Evolutionary conservation across 2,797 vertebrate species (phyloP), one percentile per base, ranked within the genome.

Genomic region (Anolis apletophallus): DNA sequence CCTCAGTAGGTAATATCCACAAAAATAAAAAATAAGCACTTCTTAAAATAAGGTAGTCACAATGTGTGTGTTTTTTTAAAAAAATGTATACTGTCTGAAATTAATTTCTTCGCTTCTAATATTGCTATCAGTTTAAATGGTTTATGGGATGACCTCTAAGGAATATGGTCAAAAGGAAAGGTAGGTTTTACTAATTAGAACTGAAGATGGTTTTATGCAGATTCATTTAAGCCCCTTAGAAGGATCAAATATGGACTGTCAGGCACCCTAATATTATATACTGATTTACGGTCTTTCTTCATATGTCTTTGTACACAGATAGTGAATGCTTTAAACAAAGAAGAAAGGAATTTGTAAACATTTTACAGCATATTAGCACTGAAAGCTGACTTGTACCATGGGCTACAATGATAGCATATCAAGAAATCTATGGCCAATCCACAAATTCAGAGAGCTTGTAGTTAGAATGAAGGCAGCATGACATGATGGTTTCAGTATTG

Each of bases 1-100:
- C 96, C 96, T 79, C 72, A 93, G 94, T 94, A 95, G 95, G 95
- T 95, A 96, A 96, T 96, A 96, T 94, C 96, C 96, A 95, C 96
- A 95, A 95, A 87, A 96, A 96, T 96, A 95, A 95, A 94, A 95
- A 96, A 95, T 94, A 96, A 96, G 96, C 96, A 96, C 94, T 96
- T 96, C 93, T 79, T 94, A 84, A 94, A 95, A 95, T 89, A 92
- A 95, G 96, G 96, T 96, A 95, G 96, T 96, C 95, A 94, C 94
- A 93, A 94, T 46, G 46, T 46, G 46, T 46, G 40, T 46, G 46
- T 26, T 64, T 64, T 64, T 29, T 76, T 19, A 16, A 87, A 82
- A 93, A 95, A 92, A 92, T 78, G 93, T 94, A 94, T 91, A 94
- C 93, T 91, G 94, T 89, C 72, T 92, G 93, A 96, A 96, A 97